phyloP scores from a whole-genome alignment of 2,797 vertebrate genomes.

The Hozukius guyotensis region DNA sequence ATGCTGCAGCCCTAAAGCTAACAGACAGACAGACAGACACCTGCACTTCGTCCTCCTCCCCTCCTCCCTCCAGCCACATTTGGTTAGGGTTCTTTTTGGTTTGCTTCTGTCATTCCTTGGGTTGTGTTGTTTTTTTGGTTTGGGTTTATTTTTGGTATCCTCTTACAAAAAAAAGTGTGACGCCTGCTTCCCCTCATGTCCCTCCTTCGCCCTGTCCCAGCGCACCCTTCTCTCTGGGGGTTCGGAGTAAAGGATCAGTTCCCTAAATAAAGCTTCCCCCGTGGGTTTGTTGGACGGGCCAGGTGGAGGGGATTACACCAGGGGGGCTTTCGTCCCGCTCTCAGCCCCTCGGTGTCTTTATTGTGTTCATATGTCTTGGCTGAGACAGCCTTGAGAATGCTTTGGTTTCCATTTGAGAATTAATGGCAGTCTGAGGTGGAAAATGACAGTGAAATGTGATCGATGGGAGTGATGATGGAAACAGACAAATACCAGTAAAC shows the following conservation, averaged over 20 bases:
- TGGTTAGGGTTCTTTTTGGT: constrained; percentile 85
- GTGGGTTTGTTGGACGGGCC: constrained; percentile 42
- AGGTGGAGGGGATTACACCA: constrained; percentile 56
- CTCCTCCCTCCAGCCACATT: constrained; percentile 81
- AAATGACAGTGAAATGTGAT: constrained; percentile 71
- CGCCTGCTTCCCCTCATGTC: constrained; percentile 49
- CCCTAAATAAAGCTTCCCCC: constrained; percentile 74
- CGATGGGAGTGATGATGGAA: constrained; percentile 70
- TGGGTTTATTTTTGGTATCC: constrained; percentile 82
- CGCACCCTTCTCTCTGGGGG: constrained; percentile 46
- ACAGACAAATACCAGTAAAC: constrained; percentile 68
- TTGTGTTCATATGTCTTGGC: constrained; percentile 69
- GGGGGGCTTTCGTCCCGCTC: constrained; percentile 51
- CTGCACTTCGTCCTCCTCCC: constrained; percentile 61
- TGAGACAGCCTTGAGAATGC: constrained; percentile 73
- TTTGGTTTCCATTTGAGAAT: constrained; percentile 84
- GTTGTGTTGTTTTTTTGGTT: constrained; percentile 67
- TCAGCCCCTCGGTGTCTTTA: constrained; percentile 51
- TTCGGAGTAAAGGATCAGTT: constrained; percentile 67
- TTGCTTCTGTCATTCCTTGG: constrained; percentile 83
- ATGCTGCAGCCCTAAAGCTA: constrained; percentile 59
- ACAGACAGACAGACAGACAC: constrained; percentile 56
- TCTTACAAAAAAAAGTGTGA: constrained; percentile 80
- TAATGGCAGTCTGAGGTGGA: constrained; percentile 77
- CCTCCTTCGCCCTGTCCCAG: constrained; percentile 65